These are phyloP conservation scores for Xanthia togata DNA, from an alignment of 2,888 invertebrate genomes.

Conservation along the genomic window DNA sequence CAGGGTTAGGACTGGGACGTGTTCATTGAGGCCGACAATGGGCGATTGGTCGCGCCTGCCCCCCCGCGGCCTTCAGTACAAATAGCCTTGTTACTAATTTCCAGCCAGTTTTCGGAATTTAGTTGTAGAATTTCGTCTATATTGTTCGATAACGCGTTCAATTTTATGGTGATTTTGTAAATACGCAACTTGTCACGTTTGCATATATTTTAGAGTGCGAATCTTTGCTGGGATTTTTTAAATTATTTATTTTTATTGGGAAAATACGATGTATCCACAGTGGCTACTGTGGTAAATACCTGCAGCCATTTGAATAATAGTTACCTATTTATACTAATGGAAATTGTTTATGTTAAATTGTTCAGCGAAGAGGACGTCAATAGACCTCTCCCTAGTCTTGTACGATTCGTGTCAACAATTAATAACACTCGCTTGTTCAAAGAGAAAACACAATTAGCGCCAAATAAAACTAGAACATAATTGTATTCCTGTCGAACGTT, in stretches of 20 bases:
- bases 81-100: slow-evolving; percentile 44
- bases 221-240: background rate
- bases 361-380: background rate
- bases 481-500: slow-evolving; percentile 13
- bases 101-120: slow-evolving; percentile 40
- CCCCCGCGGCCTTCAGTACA: slow-evolving; percentile 49
- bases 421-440: slow-evolving; percentile 9
- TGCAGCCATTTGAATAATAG: background rate
- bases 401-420: background rate
- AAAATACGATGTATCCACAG: background rate
- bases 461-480: slow-evolving; percentile 13
- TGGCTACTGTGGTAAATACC: background rate
- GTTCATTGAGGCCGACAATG: slow-evolving; percentile 45
- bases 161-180: slow-evolving; percentile 2
- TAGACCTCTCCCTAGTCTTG: background rate
- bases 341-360: background rate
- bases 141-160: slow-evolving; percentile 22
- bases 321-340: background rate
- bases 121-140: slow-evolving; percentile 2
- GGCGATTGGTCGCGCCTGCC: slow-evolving; percentile 50
- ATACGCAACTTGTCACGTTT: slow-evolving; percentile 19
- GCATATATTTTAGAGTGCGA: background rate
- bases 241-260: background rate
- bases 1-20: slow-evolving; percentile 46
- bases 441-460: slow-evolving; percentile 15